Conservation (phyloP, 1,140 invertebrate genomes). For the Harlomillsia oculata region DNA sequence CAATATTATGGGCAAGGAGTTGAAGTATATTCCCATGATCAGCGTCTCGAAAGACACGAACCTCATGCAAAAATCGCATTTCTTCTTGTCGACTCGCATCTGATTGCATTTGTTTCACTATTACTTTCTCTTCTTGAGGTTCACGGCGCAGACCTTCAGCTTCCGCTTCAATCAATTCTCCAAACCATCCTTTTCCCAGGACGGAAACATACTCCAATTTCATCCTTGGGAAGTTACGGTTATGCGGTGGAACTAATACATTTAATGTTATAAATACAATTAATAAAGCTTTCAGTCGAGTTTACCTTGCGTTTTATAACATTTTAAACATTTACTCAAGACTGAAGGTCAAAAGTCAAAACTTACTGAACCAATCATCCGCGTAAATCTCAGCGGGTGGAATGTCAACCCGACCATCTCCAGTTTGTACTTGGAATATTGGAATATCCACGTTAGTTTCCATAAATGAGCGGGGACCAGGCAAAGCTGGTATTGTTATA, state of each 20-base stretch:
- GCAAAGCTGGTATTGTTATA: too few species aligned
- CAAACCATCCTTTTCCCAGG: conserved; percentile 77
- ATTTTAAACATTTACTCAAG: background rate
- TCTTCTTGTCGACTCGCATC: conserved; percentile 57
- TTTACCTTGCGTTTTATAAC: background rate
- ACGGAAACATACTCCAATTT: conserved; percentile 70
- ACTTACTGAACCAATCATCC: conserved; percentile 41
- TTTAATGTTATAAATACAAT: conserved; percentile 38
- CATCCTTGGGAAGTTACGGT: conserved; percentile 60
- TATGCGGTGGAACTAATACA: conserved; percentile 37
- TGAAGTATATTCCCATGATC: conserved; percentile 53
- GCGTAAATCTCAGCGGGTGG: conserved; percentile 15
- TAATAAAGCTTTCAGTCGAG: background rate
- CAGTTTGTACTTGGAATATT: too few species aligned
- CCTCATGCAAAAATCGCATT: conserved; percentile 62
- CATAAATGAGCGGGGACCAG: too few species aligned
- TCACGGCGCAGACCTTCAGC: conserved; percentile 47
- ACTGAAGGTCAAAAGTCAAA: background rate
- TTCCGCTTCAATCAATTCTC: conserved; percentile 53
- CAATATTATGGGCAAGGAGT: conserved; percentile 52
- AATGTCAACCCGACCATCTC: background rate
- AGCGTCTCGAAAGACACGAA: conserved; percentile 54
- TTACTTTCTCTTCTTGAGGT: conserved; percentile 42
- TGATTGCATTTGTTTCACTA: conserved; percentile 61
- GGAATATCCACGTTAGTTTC: too few species aligned